Conservation (phyloP, 2,888 invertebrate genomes). For the Amphiduros pacificus region DNA sequence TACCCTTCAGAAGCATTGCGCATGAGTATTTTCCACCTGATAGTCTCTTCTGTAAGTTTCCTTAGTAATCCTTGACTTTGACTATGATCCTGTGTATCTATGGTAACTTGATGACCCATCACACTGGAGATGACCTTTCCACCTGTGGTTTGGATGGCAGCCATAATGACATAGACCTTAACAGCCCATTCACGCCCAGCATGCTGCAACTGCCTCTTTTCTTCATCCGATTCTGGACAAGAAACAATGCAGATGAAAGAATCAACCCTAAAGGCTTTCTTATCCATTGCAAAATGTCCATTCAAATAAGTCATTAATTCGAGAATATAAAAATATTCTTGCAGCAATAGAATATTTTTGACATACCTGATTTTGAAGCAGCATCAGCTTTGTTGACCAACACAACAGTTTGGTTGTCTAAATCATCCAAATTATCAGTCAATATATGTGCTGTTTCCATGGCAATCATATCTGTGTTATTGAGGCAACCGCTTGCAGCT, state of each 20-base stretch:
- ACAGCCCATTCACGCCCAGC: constrained; percentile 16
- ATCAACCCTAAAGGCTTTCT: too few relatives aligned
- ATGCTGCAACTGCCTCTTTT: constrained; percentile 13
- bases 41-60: constrained; percentile 8
- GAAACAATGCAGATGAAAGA: too few relatives aligned
- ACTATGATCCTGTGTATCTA: not conserved
- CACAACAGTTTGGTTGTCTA: constrained; percentile 14
- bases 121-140: not conserved
- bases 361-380: constrained; percentile 7
- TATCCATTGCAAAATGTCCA: not conserved
- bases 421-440: too few relatives aligned
- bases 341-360: not conserved
- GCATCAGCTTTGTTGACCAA: constrained; percentile 14
- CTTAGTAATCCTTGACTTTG: not conserved
- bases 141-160: constrained; percentile 1
- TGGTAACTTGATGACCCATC: not conserved
- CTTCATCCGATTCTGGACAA: too few relatives aligned
- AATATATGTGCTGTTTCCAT: too few relatives aligned
- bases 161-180: constrained; percentile 1
- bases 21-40: constrained; percentile 11
- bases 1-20: constrained; percentile 8
- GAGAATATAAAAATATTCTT: not conserved
- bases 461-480: too few relatives aligned
- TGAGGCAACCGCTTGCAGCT: too few relatives aligned
- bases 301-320: not conserved